phyloP scores from a whole-genome alignment of 2,797 vertebrate genomes.

The Borostomias antarcticus region DNA sequence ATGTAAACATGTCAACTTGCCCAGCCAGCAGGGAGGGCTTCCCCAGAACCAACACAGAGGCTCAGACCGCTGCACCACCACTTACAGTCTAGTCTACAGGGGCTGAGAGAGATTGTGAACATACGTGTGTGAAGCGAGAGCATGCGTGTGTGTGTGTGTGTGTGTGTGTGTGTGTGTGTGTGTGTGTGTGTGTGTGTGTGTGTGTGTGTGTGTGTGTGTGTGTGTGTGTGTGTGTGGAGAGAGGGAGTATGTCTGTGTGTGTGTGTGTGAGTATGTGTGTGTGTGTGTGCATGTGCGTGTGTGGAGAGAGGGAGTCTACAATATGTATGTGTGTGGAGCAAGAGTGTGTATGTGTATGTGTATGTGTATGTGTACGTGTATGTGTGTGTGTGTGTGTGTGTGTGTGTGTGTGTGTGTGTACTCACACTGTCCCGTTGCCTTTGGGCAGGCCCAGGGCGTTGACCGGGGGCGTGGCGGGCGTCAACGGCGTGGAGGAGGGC shows the following conservation, averaged over 20 bases:
- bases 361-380: conserved; percentile 59
- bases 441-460: conserved; percentile 93
- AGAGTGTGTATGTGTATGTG: neutral
- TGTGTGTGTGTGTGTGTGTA: conserved; percentile 45
- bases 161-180: too few relatives aligned
- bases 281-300: too few relatives aligned
- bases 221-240: too few relatives aligned
- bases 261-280: too few relatives aligned
- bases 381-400: neutral
- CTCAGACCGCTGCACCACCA: conserved; percentile 15
- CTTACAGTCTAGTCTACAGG: neutral
- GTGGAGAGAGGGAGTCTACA: neutral
- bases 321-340: neutral
- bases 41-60: too few relatives aligned
- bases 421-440: conserved; percentile 92
- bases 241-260: too few relatives aligned
- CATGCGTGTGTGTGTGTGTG: neutral
- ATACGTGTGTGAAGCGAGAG: too few relatives aligned
- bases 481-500: conserved; percentile 88
- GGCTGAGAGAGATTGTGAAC: neutral
- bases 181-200: too few relatives aligned
- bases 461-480: conserved; percentile 75
- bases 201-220: too few relatives aligned
- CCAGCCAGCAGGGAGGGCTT: neutral
- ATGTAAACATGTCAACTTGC: conserved; percentile 66